These are phyloP conservation scores for Petromus typicus DNA, from an alignment of 2,113 vertebrate genomes.

Conservation along the genomic window DNA sequence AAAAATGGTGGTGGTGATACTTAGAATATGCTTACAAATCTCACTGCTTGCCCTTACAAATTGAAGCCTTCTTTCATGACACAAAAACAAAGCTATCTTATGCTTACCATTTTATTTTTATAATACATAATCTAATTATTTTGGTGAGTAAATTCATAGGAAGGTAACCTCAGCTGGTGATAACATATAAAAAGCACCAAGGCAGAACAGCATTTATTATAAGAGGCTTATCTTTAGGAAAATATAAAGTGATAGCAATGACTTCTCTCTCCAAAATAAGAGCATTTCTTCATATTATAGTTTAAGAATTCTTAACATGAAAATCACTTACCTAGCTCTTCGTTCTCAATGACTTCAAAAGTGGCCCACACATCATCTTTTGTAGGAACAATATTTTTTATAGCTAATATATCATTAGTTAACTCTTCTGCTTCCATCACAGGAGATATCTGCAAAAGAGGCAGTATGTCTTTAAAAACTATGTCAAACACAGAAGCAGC, in stretches of 20 bases:
- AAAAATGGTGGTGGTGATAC: background rate
- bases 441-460: conserved; percentile 92
- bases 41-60: background rate
- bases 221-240: background rate
- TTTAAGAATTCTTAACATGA: background rate
- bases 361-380: conserved; percentile 91
- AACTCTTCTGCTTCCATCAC: conserved; percentile 93
- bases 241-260: conserved; percentile 28
- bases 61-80: conserved; percentile 44
- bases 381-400: conserved; percentile 88
- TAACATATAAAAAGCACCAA: background rate
- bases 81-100: background rate
- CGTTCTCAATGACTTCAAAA: conserved; percentile 97
- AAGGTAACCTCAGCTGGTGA: background rate
- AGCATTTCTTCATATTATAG: background rate
- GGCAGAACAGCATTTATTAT: background rate
- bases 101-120: conserved; percentile 13
- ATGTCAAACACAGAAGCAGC: background rate
- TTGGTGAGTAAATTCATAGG: conserved; percentile 14
- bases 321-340: conserved; percentile 93
- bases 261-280: background rate
- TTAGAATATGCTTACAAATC: conserved; percentile 9
- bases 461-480: background rate
- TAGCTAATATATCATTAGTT: conserved; percentile 90
- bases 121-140: conserved; percentile 52